Conservation (phyloP, 2,797 vertebrate genomes). For the Parauchenoglanis punctatus region DNA sequence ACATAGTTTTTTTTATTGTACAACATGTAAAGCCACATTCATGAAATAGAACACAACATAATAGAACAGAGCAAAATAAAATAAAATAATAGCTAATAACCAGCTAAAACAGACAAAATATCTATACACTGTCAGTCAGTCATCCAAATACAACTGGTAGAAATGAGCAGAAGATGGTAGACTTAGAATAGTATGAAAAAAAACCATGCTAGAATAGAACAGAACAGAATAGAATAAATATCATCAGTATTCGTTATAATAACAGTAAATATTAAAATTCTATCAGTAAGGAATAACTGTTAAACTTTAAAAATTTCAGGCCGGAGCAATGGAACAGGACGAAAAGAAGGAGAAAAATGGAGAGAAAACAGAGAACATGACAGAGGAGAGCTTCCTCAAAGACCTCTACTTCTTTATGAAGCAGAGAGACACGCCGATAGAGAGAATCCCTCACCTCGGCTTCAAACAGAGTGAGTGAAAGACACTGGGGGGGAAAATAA, state of each 20-base stretch:
- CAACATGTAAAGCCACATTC: not conserved
- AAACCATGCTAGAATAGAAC: not conserved
- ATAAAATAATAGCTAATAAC: not conserved
- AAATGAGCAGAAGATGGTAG: not conserved
- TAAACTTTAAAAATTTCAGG: slow-evolving; percentile 44
- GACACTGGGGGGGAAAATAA: not conserved
- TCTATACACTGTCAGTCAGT: no score
- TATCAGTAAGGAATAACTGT: not conserved
- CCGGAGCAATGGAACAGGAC: slow-evolving; percentile 56
- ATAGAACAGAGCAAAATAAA: not conserved
- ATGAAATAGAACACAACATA: not conserved
- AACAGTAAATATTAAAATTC: not conserved
- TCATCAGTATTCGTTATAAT: not conserved
- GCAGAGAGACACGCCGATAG: slow-evolving; percentile 74
- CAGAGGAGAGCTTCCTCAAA: slow-evolving; percentile 74
- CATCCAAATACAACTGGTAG: not conserved
- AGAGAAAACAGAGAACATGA: slow-evolving; percentile 53
- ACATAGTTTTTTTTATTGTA: not conserved
- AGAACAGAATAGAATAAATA: not conserved
- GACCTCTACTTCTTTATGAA: slow-evolving; percentile 78
- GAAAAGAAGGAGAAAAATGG: slow-evolving; percentile 46
- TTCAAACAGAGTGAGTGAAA: slow-evolving; percentile 78
- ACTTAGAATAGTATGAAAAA: not conserved
- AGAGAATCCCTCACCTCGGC: slow-evolving; percentile 80
- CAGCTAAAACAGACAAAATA: no score